Evolutionary conservation across 2,888 invertebrate species (phyloP), one percentile per base, ranked within the genome.

Genomic region (Tillus elongatus): DNA sequence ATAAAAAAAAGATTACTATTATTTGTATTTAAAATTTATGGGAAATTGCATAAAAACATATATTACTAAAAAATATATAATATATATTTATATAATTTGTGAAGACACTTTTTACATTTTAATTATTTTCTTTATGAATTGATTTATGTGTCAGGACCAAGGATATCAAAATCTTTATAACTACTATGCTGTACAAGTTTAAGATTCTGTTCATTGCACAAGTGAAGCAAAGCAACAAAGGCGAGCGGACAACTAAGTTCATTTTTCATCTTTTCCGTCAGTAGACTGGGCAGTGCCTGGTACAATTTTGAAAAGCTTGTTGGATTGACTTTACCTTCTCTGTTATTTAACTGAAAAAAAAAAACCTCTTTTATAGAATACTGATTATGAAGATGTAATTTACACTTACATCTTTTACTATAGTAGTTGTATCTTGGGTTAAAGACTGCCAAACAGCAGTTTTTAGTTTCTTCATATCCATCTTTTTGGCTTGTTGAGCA

Each of bases 401-500:
- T 15, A 12, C 26, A 43, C 45, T 49, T 43, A 49, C 49, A 36
- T 39, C 41, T 35, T 24, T 28, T 6, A 14, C 3, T 4, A 11
- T 2, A 15, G 10, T 24, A 10, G 6, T 13, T 15, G 16, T 12
- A 9, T 29, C 11, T 12, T 37, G 10, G n/a, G n/a, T n/a, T 1
- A 30, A 57, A 54, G 79, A 61, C 27, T 71, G 70, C 79, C 85
- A 86, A 43, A 88, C 80, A 35, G 75, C 73, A n/a, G 70, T 67
- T 58, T 91, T 91, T 30, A 91, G 63, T 56, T 77, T 80, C 53
- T 81, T 83, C 77, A 91, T 89, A 55, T 92, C 87, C 28, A 91
- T 77, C 40, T 82, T 84, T 58, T 91, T 91, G 3, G 91, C 86
- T 37, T 80, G 74, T 64, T 80, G 77, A 3, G 89, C 85, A 61